These are phyloP conservation scores for Thumatha senex DNA, from an alignment of 2,888 invertebrate species.

Conservation along the genomic window DNA sequence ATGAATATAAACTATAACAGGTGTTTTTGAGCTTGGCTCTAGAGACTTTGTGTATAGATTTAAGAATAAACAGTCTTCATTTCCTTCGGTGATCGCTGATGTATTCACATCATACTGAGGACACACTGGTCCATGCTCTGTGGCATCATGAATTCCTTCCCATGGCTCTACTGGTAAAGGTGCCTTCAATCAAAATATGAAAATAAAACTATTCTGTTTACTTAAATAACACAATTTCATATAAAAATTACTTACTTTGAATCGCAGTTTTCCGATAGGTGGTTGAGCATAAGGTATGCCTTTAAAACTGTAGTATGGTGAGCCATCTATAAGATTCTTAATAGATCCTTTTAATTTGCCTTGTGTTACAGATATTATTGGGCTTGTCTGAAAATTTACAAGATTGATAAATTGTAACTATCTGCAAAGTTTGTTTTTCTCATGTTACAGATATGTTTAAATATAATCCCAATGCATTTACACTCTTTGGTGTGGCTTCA, in stretches of 20 bases:
- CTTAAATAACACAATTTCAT: neutral
- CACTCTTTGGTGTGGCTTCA: too few species aligned
- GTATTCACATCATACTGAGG: constrained; percentile 56
- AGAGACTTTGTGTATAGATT: constrained; percentile 60
- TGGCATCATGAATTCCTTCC: constrained; percentile 57
- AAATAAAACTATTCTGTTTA: neutral
- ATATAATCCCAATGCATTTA: too few species aligned
- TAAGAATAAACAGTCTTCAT: constrained; percentile 62
- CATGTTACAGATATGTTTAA: too few species aligned
- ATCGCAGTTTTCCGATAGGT: constrained; percentile 1
- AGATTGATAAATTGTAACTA: neutral
- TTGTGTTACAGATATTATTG: constrained; percentile 49
- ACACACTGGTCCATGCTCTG: constrained; percentile 58
- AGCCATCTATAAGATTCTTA: constrained; percentile 47
- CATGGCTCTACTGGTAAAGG: constrained; percentile 55
- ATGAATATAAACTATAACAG: constrained; percentile 72
- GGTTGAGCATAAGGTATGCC: constrained; percentile 3
- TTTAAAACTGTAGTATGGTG: constrained; percentile 9
- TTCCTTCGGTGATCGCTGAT: constrained; percentile 43
- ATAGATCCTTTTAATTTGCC: constrained; percentile 55
- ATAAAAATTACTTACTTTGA: neutral
- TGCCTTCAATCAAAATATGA: constrained; percentile 39
- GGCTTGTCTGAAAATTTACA: constrained; percentile 33
- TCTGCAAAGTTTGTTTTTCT: too few species aligned
- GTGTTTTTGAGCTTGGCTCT: constrained; percentile 38